Percentiles rank a stretch among this genome's conserved stretches.
Evolutionary conservation across 2,888 invertebrate genomes (phyloP).

Genomic region (Cerastoderma edule): DNA sequence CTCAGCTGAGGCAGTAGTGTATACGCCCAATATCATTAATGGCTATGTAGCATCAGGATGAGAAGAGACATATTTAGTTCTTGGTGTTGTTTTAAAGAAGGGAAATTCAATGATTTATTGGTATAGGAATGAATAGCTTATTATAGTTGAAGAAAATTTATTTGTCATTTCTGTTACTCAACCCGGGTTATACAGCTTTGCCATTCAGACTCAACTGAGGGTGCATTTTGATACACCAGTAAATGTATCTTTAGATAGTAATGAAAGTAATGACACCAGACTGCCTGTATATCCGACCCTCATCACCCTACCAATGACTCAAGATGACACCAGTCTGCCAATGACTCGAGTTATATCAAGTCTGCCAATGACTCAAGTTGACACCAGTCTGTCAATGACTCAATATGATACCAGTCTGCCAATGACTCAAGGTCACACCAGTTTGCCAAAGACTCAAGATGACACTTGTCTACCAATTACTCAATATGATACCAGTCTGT

Average conservation of each 20-base stretch:
- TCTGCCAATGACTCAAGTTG: neutral
- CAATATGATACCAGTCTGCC: neutral
- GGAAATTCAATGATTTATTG: neutral
- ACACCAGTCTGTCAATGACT: neutral
- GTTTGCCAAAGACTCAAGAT: neutral
- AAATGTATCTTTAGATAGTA: neutral
- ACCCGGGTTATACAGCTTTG: neutral
- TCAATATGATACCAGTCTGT: too few species aligned
- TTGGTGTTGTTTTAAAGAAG: neutral
- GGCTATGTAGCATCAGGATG: neutral
- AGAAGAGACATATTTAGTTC: neutral
- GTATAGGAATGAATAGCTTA: neutral
- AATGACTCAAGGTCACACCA: neutral
- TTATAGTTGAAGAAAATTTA: neutral
- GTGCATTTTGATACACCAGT: neutral
- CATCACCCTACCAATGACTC: constrained; percentile 1
- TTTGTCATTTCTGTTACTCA: neutral
- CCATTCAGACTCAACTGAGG: neutral
- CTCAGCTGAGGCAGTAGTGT: neutral
- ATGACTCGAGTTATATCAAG: neutral
- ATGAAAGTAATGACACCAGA: constrained; percentile 5
- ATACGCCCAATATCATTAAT: neutral
- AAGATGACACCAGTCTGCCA: neutral
- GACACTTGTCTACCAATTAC: neutral
- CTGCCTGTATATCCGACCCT: too few species aligned